phyloP scores from a whole-genome alignment of 2,113 vertebrate species.

The Pedionomus torquatus region DNA sequence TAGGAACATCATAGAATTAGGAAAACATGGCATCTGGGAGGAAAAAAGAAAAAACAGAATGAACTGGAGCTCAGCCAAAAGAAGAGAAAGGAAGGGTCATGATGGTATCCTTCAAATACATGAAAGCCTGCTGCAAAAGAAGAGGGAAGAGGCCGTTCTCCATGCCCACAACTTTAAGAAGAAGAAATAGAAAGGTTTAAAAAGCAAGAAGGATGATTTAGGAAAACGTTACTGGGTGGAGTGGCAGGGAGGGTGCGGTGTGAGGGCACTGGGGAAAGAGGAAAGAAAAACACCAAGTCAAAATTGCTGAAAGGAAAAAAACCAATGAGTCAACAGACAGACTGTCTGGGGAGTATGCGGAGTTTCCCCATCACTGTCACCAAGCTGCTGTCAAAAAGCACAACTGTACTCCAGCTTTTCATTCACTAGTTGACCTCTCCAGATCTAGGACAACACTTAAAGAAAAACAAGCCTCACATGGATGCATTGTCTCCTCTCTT shows the following conservation, averaged over 20 bases:
- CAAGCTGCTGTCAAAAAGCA: background rate
- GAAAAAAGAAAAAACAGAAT: background rate
- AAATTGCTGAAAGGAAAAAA: background rate
- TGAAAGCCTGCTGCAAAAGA: background rate
- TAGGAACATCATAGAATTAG: conserved; percentile 38
- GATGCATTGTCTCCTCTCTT: background rate
- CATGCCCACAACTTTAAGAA: background rate
- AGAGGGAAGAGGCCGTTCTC: background rate
- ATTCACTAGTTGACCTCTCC: background rate
- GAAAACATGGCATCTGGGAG: conserved; percentile 41
- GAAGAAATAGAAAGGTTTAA: background rate
- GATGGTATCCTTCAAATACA: background rate
- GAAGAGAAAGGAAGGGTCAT: conserved; percentile 13
- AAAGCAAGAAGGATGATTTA: background rate
- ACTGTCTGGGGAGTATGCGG: background rate
- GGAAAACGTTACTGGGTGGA: background rate
- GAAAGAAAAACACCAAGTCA: conserved; percentile 20
- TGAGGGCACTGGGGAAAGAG: background rate
- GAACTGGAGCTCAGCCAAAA: background rate
- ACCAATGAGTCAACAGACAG: background rate
- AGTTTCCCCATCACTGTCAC: background rate
- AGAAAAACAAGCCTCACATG: background rate
- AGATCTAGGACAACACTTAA: background rate
- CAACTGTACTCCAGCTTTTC: background rate
- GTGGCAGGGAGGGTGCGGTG: background rate